Conservation (phyloP, 2,888 invertebrate genomes). For the Agriopis leucophaearia region DNA sequence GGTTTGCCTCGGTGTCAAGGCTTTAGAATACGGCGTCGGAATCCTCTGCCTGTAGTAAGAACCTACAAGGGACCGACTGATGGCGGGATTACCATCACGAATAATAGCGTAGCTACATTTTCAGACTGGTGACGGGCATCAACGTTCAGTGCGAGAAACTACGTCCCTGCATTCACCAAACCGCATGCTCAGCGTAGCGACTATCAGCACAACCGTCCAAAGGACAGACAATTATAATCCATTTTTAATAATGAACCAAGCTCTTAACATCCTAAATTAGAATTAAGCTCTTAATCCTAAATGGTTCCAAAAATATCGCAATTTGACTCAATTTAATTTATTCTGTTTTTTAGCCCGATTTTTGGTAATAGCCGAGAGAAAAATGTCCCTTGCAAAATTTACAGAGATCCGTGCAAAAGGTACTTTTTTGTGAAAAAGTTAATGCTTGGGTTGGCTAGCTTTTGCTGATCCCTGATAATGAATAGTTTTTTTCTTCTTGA, state of each 20-base stretch:
- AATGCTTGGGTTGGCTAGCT: constrained; percentile 27
- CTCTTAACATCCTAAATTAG: constrained; percentile 16
- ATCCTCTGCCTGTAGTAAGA: too few relatives aligned
- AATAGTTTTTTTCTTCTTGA: constrained; percentile 5
- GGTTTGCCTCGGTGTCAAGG: too few relatives aligned
- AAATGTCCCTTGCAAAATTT: constrained; percentile 43
- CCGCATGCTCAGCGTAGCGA: too few relatives aligned
- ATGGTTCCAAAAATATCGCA: constrained; percentile 14
- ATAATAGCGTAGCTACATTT: too few relatives aligned
- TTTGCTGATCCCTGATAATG: constrained; percentile 13
- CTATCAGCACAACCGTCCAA: too few relatives aligned
- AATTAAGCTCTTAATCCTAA: constrained; percentile 21
- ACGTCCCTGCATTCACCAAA: too few relatives aligned
- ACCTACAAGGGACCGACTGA: too few relatives aligned
- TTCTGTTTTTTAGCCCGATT: constrained; percentile 46
- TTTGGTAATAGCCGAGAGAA: constrained; percentile 44
- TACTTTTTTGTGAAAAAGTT: constrained; percentile 30
- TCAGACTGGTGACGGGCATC: too few relatives aligned
- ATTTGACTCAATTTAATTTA: constrained; percentile 45
- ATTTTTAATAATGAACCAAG: constrained; percentile 1
- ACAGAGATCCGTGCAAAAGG: constrained; percentile 30
- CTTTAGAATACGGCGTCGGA: too few relatives aligned
- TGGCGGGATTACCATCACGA: too few relatives aligned
- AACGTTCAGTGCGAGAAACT: too few relatives aligned
- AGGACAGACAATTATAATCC: constrained; percentile 1